These are phyloP conservation scores for Macquaria ambigua DNA, from an alignment of 2,113 vertebrate genomes.

Conservation along the genomic window DNA sequence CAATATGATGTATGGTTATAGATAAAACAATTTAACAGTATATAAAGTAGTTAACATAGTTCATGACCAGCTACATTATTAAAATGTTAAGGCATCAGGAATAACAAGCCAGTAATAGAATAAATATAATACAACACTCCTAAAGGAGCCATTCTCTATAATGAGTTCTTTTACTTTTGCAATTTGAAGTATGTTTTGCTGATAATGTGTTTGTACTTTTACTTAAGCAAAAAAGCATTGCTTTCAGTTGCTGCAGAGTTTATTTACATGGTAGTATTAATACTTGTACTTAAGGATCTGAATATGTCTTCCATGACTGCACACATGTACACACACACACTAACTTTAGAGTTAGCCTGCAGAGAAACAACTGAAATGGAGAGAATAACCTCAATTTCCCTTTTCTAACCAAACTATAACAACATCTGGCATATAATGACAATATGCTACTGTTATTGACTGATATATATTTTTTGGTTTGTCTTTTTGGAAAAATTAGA, in stretches of 20 bases:
- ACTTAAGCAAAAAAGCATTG: not conserved
- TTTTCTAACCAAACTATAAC: too few relatives aligned
- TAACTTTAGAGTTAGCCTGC: not conserved
- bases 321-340: not conserved
- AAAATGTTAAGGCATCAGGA: not conserved
- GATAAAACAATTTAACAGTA: not conserved
- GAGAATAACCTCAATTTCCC: not conserved
- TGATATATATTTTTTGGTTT: not conserved
- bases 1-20: not conserved
- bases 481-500: not conserved
- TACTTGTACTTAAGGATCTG: not conserved
- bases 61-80: not conserved
- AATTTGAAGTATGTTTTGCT: not conserved
- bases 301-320: not conserved
- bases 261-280: not conserved
- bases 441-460: not conserved
- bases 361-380: not conserved
- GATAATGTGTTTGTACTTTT: not conserved
- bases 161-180: not conserved
- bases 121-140: not conserved
- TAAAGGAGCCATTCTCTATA: not conserved
- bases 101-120: not conserved
- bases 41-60: not conserved
- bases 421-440: not conserved
- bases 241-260: not conserved